Conservation (phyloP, 2,888 invertebrate species). For the Xestia sexstrigata region DNA sequence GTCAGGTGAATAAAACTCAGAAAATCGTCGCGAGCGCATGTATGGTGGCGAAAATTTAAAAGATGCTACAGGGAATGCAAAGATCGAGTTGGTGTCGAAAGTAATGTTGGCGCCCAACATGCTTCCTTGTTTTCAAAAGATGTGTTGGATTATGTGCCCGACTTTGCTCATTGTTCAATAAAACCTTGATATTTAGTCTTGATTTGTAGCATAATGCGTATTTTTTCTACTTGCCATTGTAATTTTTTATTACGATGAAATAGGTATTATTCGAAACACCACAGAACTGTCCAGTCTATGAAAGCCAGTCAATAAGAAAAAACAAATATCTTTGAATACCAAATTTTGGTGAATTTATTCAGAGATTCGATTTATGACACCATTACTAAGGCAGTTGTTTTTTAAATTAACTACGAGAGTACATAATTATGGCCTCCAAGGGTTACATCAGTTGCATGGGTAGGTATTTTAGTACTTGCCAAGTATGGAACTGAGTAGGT, state of each 20-base stretch:
- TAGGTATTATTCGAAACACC: not conserved
- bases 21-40: slow-evolving; percentile 13
- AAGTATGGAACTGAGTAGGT: not conserved
- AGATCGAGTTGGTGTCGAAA: not conserved
- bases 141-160: not conserved
- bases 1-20: slow-evolving; percentile 12
- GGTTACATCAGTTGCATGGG: not conserved
- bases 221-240: not conserved
- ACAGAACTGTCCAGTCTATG: not conserved
- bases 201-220: not conserved
- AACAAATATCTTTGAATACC: not conserved
- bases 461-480: slow-evolving; percentile 5
- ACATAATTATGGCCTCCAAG: slow-evolving; percentile 10
- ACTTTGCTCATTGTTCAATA: not conserved
- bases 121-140: not conserved
- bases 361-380: not conserved
- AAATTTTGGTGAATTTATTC: not conserved
- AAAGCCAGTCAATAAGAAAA: not conserved
- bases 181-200: not conserved
- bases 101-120: slow-evolving; percentile 26
- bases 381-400: not conserved
- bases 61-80: not conserved
- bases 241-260: not conserved
- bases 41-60: not conserved
- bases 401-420: not conserved